Conservation (phyloP, 2,113 vertebrate genomes). For the Oncorhynchus kisutch region DNA sequence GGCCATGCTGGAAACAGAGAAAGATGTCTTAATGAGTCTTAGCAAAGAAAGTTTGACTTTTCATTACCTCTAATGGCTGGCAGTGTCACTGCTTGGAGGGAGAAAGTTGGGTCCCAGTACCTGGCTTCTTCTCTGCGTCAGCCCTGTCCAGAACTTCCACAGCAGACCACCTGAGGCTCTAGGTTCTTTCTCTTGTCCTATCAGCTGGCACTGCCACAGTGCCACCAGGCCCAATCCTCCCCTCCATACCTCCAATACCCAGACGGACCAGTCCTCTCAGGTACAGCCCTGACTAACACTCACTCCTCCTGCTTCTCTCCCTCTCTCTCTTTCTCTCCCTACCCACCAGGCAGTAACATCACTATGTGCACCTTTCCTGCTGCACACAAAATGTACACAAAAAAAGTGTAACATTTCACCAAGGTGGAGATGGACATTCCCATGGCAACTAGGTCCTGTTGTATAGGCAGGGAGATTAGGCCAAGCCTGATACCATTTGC, state of each 20-base stretch:
- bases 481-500: slow-evolving; percentile 72
- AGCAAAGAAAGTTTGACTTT: slow-evolving; percentile 8
- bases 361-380: background rate
- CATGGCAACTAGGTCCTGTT: slow-evolving; percentile 68
- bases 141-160: slow-evolving; percentile 10
- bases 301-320: background rate
- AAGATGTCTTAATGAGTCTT: slow-evolving; percentile 2
- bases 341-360: slow-evolving; percentile 12
- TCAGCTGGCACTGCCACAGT: background rate
- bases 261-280: background rate
- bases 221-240: background rate
- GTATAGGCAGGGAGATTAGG: slow-evolving; percentile 64
- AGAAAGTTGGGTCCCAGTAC: background rate
- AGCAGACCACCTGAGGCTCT: slow-evolving; percentile 55
- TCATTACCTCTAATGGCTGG: background rate
- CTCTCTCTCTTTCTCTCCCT: slow-evolving; percentile 5
- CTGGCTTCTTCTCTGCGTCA: slow-evolving; percentile 3
- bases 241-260: background rate
- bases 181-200: background rate
- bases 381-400: slow-evolving; percentile 8
- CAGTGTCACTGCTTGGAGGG: background rate
- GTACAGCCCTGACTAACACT: background rate
- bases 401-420: slow-evolving; percentile 28
- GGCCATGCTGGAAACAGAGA: background rate
- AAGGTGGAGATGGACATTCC: slow-evolving; percentile 57